Percentiles rank a stretch among this genome's conserved stretches.
These are phyloP conservation scores for Xanthostigma xanthostigma DNA, from an alignment of 2,888 invertebrate species.

Conservation along the genomic window DNA sequence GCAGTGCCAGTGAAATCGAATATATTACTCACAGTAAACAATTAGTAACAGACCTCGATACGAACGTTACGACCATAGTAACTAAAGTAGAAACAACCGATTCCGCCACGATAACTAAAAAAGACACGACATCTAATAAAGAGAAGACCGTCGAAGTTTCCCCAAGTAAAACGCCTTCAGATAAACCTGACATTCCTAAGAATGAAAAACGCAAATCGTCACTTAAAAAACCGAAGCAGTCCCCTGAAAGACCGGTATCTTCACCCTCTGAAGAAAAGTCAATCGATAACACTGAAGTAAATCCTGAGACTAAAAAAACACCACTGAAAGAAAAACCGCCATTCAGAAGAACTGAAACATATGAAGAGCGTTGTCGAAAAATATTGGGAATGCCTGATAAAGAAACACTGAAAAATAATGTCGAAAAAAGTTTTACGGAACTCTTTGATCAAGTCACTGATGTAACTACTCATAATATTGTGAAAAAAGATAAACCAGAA, in stretches of 20 bases:
- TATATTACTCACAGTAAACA: conserved; percentile 18
- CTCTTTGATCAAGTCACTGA: too few relatives aligned
- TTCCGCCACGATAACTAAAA: neutral
- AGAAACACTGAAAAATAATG: conserved; percentile 7
- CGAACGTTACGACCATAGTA: conserved; percentile 3
- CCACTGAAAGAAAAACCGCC: conserved; percentile 35
- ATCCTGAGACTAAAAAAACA: conserved; percentile 12
- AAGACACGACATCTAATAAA: too few relatives aligned
- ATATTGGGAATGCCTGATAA: conserved; percentile 47
- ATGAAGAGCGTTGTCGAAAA: conserved; percentile 55
- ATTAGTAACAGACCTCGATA: conserved; percentile 4
- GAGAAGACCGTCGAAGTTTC: conserved; percentile 28
- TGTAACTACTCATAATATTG: neutral
- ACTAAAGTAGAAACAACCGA: neutral
- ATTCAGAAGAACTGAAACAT: conserved; percentile 50
- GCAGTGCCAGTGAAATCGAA: conserved; percentile 39
- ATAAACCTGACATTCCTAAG: conserved; percentile 1
- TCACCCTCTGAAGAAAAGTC: neutral
- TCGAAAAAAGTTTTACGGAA: neutral
- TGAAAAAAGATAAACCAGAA: conserved; percentile 1
- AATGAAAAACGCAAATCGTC: conserved; percentile 3
- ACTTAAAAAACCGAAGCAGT: neutral
- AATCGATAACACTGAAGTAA: conserved; percentile 4
- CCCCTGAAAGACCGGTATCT: conserved; percentile 3
- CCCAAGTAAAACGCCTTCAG: conserved; percentile 20